Evolutionary conservation across 2,888 invertebrate genomes (phyloP).

Genomic region (Trissolcus japonicus): DNA sequence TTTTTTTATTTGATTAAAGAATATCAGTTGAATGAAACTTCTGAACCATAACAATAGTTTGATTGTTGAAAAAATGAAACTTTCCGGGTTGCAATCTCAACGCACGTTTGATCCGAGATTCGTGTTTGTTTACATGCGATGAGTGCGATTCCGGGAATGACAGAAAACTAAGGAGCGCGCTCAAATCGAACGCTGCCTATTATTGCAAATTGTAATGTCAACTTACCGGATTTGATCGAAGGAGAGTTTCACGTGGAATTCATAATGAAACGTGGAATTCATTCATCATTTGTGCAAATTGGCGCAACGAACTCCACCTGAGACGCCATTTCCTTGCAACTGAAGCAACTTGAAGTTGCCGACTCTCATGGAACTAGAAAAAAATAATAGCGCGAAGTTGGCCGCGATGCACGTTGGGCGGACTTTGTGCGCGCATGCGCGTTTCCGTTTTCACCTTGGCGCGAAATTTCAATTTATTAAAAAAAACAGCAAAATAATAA

Average conservation of each 20-base stretch:
- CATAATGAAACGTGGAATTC: slow-evolving; percentile 71
- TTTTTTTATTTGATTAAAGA: too few species aligned
- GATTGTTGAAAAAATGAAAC: background rate
- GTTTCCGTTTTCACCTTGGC: background rate
- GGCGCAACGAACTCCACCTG: slow-evolving; percentile 76
- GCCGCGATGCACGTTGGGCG: slow-evolving; percentile 18
- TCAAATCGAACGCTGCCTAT: slow-evolving; percentile 10
- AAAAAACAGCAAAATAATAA: too few species aligned
- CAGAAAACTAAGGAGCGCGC: slow-evolving; percentile 24
- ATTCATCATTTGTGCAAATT: slow-evolving; percentile 76
- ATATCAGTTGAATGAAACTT: too few species aligned
- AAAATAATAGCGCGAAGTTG: slow-evolving; percentile 21
- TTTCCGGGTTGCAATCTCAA: slow-evolving; percentile 54
- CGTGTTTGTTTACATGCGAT: slow-evolving; percentile 73
- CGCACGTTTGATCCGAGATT: slow-evolving; percentile 59
- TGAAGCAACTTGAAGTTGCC: slow-evolving; percentile 60
- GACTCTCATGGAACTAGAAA: slow-evolving; percentile 9
- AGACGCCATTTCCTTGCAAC: slow-evolving; percentile 78
- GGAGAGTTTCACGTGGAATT: slow-evolving; percentile 59
- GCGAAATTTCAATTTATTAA: background rate
- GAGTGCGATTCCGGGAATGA: slow-evolving; percentile 57
- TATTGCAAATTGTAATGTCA: slow-evolving; percentile 21
- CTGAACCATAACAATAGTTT: background rate
- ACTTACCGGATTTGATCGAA: slow-evolving; percentile 66
- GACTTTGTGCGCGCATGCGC: slow-evolving; percentile 15